Base-by-base conservation (phyloP, 1,140 invertebrate genomes). In the Parapsyche elsis region DNA sequence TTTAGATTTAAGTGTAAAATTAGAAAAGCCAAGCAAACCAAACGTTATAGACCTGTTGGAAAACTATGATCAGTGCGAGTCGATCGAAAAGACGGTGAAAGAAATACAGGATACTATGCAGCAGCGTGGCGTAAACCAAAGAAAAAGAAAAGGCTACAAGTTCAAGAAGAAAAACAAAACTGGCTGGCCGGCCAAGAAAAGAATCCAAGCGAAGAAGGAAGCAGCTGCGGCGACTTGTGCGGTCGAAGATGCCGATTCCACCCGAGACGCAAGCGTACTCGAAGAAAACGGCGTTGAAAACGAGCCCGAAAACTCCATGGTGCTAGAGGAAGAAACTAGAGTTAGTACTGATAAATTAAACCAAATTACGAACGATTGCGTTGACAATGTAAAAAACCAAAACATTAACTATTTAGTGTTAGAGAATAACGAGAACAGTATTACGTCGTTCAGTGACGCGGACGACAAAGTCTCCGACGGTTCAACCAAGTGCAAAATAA, bases 151-250 rank as follows among this genome's bases (percentile, higher is more conserved):
- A 76, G 85, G 87, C 0, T 86, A 86, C 12, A 88, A 85, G 74
- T 88, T 88, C 81, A 89, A 89, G 84, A 89, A 89, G 85, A 89
- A 88, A 85, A 90, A 90, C 79, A 84, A 85, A 71, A 90, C 88
- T 0, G 88, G 88, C 4, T 90, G 88, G 88, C 88, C 88, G 1
- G 88, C 83, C 78, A 89, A 89, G 81, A 88, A 84, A 82, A 87
- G 87, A 80, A 83, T 85, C 24, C 73, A 64, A 5, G 87, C 86
- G 49, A 81, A 81, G 38, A 71, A 88, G 87, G 79, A 81, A 73
- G 64, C 86, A 85, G 1, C 80, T 85, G 44, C 59, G 38, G n/a
- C n/a, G n/a, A n/a, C n/a, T n/a, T n/a, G n/a, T n/a, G 30, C 73
- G 5, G 81, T 81, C 5, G 85, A 81, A 82, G 88, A 87, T 74